These are phyloP conservation scores for Ylistrum balloti DNA, from an alignment of 1,140 invertebrate species.

Conservation along the genomic window DNA sequence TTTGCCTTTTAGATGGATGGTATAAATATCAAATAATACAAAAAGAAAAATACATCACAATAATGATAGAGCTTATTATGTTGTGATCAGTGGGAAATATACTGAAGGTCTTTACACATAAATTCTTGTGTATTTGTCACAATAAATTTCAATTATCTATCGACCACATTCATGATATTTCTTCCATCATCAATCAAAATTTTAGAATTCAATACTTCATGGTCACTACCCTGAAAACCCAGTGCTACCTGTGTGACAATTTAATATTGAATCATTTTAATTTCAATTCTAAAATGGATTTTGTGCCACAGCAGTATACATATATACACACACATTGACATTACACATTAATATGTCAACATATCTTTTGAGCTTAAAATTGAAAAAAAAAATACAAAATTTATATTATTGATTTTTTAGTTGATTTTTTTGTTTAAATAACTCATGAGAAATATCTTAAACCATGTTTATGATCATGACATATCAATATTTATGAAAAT, in stretches of 20 bases:
- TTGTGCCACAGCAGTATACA: neutral
- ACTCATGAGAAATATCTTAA: neutral
- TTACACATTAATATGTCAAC: neutral
- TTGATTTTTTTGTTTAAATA: too few relatives aligned
- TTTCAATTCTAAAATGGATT: neutral
- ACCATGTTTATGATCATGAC: neutral
- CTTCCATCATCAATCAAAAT: neutral
- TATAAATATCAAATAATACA: too few relatives aligned
- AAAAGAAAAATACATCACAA: too few relatives aligned
- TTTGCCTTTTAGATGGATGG: too few relatives aligned
- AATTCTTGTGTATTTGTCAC: neutral
- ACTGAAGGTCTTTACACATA: neutral
- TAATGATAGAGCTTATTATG: too few relatives aligned
- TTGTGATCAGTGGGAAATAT: neutral
- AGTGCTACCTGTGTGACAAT: neutral
- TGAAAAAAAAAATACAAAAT: too few relatives aligned
- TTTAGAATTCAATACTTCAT: neutral
- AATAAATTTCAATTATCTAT: neutral
- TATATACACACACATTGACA: neutral
- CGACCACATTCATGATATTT: neutral
- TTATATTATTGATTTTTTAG: too few relatives aligned
- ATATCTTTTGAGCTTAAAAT: neutral
- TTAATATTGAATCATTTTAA: neutral
- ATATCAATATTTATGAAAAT: neutral
- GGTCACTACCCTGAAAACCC: neutral